A percentile compares a stretch with the other conserved stretches of the same genome.
These are phyloP conservation scores for Macrosiphum euphorbiae DNA, from an alignment of 2,888 invertebrate species.

Conservation along the genomic window DNA sequence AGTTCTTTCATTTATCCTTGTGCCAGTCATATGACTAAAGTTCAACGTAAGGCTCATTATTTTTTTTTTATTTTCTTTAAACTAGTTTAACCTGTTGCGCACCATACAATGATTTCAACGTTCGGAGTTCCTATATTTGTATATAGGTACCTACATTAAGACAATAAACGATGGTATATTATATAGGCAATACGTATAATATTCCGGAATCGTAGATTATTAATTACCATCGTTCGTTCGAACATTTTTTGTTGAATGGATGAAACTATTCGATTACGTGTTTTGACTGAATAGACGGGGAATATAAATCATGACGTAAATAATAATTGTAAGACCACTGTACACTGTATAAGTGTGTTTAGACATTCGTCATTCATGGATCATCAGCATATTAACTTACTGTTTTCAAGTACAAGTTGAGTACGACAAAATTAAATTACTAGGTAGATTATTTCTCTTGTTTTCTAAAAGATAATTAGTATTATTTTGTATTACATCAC, in stretches of 20 bases:
- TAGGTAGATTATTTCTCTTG: neutral
- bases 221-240: neutral
- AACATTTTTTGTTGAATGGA: neutral
- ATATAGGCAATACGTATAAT: neutral
- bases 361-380: neutral
- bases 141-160: neutral
- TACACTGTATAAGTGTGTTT: neutral
- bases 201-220: neutral
- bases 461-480: conserved; percentile 24
- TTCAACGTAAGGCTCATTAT: neutral
- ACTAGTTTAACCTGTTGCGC: neutral
- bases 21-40: neutral
- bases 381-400: neutral
- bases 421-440: no score
- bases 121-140: neutral
- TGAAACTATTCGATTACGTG: neutral
- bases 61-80: neutral
- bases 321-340: neutral
- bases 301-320: neutral
- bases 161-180: conserved; percentile 7
- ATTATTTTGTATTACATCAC: neutral
- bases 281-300: neutral
- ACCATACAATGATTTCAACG: neutral
- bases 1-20: conserved; percentile 54
- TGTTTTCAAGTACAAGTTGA: neutral